Evolutionary conservation across 2,888 invertebrate genomes (phyloP).

Genomic region (Pharmacophagus antenor): DNA sequence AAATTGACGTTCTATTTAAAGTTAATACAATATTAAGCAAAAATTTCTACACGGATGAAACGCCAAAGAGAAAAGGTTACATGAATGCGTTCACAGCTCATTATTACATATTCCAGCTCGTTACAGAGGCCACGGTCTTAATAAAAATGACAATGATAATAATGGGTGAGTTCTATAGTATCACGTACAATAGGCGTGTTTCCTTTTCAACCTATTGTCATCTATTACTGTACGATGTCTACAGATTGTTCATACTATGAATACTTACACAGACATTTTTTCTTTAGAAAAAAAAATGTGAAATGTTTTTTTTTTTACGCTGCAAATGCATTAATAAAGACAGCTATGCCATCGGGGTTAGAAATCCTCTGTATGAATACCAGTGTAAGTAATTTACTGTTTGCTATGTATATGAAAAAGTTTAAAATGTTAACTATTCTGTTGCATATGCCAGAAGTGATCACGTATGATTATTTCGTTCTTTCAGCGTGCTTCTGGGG

Average conservation of each 20-base stretch:
- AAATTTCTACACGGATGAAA: neutral
- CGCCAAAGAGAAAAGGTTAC: neutral
- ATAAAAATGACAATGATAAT: slow-evolving; percentile 19
- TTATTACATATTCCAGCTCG: slow-evolving; percentile 7
- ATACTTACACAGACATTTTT: neutral
- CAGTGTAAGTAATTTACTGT: too few species aligned
- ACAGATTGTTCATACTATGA: neutral
- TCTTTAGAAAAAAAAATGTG: neutral
- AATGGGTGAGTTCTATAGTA: slow-evolving; percentile 1
- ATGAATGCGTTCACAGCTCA: neutral
- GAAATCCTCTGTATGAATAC: too few species aligned
- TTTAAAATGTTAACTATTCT: too few species aligned
- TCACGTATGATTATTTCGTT: too few species aligned
- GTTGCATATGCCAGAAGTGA: too few species aligned
- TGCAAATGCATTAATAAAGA: neutral
- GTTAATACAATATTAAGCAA: neutral
- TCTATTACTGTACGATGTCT: neutral
- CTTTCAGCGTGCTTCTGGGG: too few species aligned
- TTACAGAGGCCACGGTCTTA: slow-evolving; percentile 23
- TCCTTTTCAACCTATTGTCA: slow-evolving; percentile 11
- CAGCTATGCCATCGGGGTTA: too few species aligned
- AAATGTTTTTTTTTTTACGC: neutral
- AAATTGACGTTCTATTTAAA: neutral
- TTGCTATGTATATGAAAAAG: too few species aligned
- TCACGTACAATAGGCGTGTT: slow-evolving; percentile 4